phyloP scores from a whole-genome alignment of 2,113 vertebrate genomes.

The Halichoerus grypus region DNA sequence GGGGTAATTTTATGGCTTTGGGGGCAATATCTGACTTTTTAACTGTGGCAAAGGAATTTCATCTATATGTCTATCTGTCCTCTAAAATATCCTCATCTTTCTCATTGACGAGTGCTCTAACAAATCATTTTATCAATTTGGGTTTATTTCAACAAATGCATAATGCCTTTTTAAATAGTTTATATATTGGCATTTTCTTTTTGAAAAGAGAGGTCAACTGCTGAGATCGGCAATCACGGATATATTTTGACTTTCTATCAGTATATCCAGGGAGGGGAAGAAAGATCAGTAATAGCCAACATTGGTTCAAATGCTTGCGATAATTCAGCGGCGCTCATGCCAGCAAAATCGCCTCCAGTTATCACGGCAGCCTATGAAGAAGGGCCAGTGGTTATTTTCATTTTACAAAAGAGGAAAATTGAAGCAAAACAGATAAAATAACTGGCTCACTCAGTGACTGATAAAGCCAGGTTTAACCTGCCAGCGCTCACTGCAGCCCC shows the following conservation, averaged over 20 bases:
- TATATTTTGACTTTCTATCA: neutral
- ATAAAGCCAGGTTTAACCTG: neutral
- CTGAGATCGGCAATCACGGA: neutral
- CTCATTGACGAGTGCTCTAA: neutral
- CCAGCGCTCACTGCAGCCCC: neutral
- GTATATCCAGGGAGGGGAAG: no score
- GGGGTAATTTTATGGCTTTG: neutral
- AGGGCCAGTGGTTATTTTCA: neutral
- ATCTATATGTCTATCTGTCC: no score
- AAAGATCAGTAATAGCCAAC: neutral
- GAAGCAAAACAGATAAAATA: no score
- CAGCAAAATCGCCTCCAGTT: accelerated
- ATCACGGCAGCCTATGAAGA: accelerated
- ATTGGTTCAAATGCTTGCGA: no score
- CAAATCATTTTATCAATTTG: neutral
- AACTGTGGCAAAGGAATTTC: neutral
- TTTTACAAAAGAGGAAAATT: neutral
- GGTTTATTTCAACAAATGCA: neutral
- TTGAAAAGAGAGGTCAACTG: neutral
- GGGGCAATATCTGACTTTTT: neutral
- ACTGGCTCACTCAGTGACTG: neutral
- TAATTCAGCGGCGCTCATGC: accelerated
- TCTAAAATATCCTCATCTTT: neutral
- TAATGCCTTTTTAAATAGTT: neutral
- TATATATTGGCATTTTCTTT: neutral